Conservation (phyloP, 2,113 vertebrate genomes). For the Leptobrachium leishanense region DNA sequence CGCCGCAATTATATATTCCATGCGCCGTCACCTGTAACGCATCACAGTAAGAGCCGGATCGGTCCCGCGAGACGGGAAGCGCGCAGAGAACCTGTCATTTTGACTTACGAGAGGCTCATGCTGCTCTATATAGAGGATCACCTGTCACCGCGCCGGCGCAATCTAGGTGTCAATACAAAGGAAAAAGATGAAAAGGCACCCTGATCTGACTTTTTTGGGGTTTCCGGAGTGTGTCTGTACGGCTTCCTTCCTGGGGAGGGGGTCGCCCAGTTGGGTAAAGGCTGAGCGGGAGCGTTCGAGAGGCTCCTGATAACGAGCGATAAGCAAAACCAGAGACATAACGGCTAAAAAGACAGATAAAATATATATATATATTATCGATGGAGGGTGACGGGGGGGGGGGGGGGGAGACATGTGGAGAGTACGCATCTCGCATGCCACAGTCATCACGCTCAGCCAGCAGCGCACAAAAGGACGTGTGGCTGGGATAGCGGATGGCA, state of each 20-base stretch:
- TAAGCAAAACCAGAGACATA: neutral
- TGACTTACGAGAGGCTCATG: neutral
- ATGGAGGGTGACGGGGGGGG: no score
- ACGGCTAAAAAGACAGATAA: no score
- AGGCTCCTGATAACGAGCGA: neutral
- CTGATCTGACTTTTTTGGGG: conserved; percentile 5
- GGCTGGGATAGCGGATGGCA: no score
- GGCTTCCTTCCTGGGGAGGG: conserved; percentile 31
- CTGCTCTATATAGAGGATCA: neutral
- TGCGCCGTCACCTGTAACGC: no score
- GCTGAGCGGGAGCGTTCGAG: neutral
- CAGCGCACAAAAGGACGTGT: no score
- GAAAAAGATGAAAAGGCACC: neutral
- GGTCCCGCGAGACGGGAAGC: no score
- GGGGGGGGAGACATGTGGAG: no score
- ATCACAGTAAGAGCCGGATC: no score
- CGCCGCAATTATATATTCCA: no score
- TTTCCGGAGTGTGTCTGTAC: conserved; percentile 18
- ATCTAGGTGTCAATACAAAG: neutral
- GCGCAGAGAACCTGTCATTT: neutral
- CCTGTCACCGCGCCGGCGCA: neutral
- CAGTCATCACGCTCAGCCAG: no score
- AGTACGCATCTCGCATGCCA: no score
- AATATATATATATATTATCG: no score
- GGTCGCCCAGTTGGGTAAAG: neutral